phyloP scores from a whole-genome alignment of 2,888 invertebrate genomes.

The Polydrusus tereticollis region DNA sequence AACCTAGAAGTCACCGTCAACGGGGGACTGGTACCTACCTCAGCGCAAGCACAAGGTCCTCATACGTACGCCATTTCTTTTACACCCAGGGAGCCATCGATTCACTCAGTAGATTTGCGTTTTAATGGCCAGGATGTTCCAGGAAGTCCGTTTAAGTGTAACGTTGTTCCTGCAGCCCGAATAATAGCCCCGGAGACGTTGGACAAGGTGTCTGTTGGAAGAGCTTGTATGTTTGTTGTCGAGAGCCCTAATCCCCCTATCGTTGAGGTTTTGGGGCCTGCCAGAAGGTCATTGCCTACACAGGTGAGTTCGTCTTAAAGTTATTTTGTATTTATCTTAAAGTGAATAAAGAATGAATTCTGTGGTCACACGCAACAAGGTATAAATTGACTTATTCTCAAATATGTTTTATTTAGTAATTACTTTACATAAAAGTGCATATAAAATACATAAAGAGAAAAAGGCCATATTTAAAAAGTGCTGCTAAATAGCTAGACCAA shows the following conservation, averaged over 20 bases:
- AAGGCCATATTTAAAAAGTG: no score
- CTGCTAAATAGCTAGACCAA: no score
- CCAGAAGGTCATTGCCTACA: slow-evolving; percentile 78
- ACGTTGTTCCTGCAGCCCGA: slow-evolving; percentile 85
- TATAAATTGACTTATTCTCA: no score
- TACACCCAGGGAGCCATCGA: slow-evolving; percentile 90
- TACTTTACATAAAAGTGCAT: no score
- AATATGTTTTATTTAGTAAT: no score
- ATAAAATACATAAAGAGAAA: no score
- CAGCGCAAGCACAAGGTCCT: slow-evolving; percentile 96
- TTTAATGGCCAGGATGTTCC: slow-evolving; percentile 98
- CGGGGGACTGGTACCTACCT: slow-evolving; percentile 96
- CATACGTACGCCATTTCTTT: slow-evolving; percentile 98
- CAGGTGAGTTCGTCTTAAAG: slow-evolving; percentile 63
- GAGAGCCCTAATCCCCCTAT: slow-evolving; percentile 87
- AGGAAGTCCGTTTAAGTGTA: slow-evolving; percentile 87
- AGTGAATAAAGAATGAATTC: no score
- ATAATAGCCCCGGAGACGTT: slow-evolving; percentile 87
- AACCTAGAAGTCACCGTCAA: slow-evolving; percentile 99
- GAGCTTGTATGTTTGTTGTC: slow-evolving; percentile 86
- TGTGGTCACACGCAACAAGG: no score
- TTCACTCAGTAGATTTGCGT: slow-evolving; percentile 93
- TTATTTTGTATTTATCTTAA: no score
- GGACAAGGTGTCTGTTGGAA: slow-evolving; percentile 91
- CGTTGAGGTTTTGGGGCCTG: slow-evolving; percentile 85